These are phyloP conservation scores for Tapera naevia DNA, from an alignment of 2,797 vertebrate genomes.

Conservation along the genomic window DNA sequence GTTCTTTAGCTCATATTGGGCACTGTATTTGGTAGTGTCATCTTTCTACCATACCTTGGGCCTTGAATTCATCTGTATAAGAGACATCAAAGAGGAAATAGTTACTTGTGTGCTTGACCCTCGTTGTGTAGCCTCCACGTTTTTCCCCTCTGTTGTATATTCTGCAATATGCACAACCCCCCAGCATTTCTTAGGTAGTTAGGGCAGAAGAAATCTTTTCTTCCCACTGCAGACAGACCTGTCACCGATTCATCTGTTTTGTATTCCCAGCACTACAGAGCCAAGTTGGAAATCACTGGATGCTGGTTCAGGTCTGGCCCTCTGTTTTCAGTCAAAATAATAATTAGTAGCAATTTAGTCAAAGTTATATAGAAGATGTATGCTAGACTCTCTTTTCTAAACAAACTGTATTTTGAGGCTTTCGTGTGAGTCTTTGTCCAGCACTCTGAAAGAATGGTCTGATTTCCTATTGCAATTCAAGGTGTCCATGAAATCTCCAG, in stretches of 20 bases:
- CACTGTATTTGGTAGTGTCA: background rate
- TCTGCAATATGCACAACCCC: background rate
- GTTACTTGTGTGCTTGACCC: background rate
- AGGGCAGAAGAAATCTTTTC: background rate
- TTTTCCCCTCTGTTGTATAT: fast-evolving
- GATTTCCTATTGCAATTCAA: background rate
- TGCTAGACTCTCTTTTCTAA: background rate
- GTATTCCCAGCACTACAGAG: fast-evolving
- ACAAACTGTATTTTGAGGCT: background rate
- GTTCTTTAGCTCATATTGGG: background rate
- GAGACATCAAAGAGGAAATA: background rate
- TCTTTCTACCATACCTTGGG: background rate
- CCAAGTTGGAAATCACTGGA: background rate
- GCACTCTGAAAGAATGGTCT: background rate
- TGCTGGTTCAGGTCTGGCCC: background rate
- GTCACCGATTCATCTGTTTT: background rate
- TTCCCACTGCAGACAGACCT: background rate
- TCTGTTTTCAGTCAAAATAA: background rate
- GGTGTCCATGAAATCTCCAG: background rate
- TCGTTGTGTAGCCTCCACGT: background rate
- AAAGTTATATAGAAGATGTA: background rate
- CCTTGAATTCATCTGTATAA: background rate
- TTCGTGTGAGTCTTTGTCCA: background rate
- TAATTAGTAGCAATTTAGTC: background rate
- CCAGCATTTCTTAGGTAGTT: fast-evolving